phyloP scores from a whole-genome alignment of 2,113 vertebrate genomes.

The Archilochus colubris region DNA sequence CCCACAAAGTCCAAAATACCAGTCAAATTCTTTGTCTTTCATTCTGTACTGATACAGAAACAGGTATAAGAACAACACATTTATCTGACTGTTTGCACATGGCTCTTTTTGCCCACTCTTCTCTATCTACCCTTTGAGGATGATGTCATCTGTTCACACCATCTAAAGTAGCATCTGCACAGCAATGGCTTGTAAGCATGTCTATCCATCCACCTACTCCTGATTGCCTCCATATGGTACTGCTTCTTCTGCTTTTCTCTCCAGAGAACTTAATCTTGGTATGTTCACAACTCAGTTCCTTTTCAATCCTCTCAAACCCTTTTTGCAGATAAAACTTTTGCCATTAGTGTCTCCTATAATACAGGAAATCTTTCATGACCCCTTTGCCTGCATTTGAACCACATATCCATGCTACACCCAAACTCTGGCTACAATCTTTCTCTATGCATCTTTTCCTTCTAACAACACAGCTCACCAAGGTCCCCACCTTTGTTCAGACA shows the following conservation, averaged over 20 bases:
- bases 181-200: slow-evolving; percentile 59
- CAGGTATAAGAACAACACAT: slow-evolving; percentile 55
- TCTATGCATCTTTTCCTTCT: background rate
- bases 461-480: background rate
- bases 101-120: slow-evolving; percentile 58
- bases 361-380: background rate
- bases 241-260: slow-evolving; percentile 79
- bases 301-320: slow-evolving; percentile 44
- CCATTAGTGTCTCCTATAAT: background rate
- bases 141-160: slow-evolving; percentile 70
- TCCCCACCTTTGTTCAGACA: slow-evolving; percentile 11
- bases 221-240: slow-evolving; percentile 74
- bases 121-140: slow-evolving; percentile 48
- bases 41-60: slow-evolving; percentile 8
- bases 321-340: background rate
- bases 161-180: slow-evolving; percentile 65
- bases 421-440: background rate
- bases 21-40: background rate
- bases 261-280: slow-evolving; percentile 70
- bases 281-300: slow-evolving; percentile 58
- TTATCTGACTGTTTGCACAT: slow-evolving; percentile 40
- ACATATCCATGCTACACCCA: background rate
- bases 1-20: background rate
- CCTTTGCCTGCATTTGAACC: background rate
- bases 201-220: slow-evolving; percentile 67